Evolutionary conservation across 2,888 invertebrate species (phyloP), one percentile per base, ranked within the genome.

Genomic region (Flexamia atlantica): DNA sequence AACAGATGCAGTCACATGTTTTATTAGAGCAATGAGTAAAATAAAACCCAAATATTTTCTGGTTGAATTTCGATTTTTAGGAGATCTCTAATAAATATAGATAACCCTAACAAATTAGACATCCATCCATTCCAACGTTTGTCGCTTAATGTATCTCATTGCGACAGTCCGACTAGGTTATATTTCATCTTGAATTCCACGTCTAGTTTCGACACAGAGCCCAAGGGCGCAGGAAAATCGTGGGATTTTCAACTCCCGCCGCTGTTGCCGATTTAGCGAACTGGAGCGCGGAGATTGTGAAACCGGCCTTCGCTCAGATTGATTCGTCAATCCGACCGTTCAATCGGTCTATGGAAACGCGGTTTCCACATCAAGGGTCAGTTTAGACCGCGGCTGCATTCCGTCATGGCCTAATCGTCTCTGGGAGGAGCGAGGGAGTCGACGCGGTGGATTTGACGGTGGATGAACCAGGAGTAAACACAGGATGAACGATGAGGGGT

Each of bases 211-310:
- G 46, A 76, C 46, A 46, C 46, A 28, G 7, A 25, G 57, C 79
- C 28, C 79, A 79, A 79, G 79, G 79, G 57, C 79, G 46, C n/a
- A 46, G 36, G 79, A 57, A 79, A 79, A 79, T 79, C 79, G 79
- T 79, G 79, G 79, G 79, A 79, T 79, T 79, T 79, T 79, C 57
- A 79, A 79, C 79, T 76, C 23, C 40, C 72, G 68, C n/a, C 20
- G 28, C 36, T 57, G 79, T 79, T 79, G 79, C 30, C 79, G 79
- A 79, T 79, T 79, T 79, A 25, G 79, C 36, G 79, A 79, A 79
- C 57, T 79, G 57, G 79, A 57, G 79, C 79, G 79, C 30, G 79
- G 50, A 79, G 79, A 79, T 79, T 79, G 79, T 17, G 79, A 79
- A 53, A 79, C 79, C 50, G 32, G 30, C 79, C 50, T 50, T 50